Conservation (phyloP, 2,888 invertebrate species). For the Cosmopolites sordidus region DNA sequence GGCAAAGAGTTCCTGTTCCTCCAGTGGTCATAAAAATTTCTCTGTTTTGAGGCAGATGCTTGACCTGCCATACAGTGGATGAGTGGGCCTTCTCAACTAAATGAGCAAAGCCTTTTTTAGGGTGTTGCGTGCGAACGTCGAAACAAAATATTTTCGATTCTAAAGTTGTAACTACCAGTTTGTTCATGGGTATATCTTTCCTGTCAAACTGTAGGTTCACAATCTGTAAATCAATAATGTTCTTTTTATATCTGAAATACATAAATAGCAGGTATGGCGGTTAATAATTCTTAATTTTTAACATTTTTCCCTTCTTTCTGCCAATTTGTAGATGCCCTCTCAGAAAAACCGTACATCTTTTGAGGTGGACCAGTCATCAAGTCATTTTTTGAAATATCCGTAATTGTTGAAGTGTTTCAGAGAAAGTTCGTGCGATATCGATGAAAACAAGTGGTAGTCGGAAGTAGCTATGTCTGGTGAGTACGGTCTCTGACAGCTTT, state of each 20-base stretch:
- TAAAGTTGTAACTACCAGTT: slow-evolving; percentile 83
- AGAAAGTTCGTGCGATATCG: too few species aligned
- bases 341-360: not conserved
- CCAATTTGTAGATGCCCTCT: too few species aligned
- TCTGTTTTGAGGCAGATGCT: slow-evolving; percentile 89
- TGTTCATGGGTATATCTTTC: slow-evolving; percentile 92
- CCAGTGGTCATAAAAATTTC: slow-evolving; percentile 89
- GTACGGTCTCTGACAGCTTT: too few species aligned
- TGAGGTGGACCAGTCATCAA: too few species aligned
- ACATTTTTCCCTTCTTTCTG: not conserved
- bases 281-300: too few species aligned
- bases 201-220: slow-evolving; percentile 88
- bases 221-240: slow-evolving; percentile 49
- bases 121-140: slow-evolving; percentile 84
- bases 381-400: too few species aligned
- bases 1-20: slow-evolving; percentile 80
- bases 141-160: slow-evolving; percentile 88
- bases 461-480: too few species aligned
- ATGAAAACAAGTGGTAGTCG: too few species aligned
- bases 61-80: slow-evolving; percentile 85
- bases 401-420: too few species aligned
- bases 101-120: slow-evolving; percentile 78
- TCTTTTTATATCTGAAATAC: not conserved
- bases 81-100: slow-evolving; percentile 52
- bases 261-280: too few species aligned